A percentile compares a stretch with the other conserved stretches of the same genome.
Conservation (phyloP, 2,888 invertebrate genomes). For the Linnaemya vulpina region DNA sequence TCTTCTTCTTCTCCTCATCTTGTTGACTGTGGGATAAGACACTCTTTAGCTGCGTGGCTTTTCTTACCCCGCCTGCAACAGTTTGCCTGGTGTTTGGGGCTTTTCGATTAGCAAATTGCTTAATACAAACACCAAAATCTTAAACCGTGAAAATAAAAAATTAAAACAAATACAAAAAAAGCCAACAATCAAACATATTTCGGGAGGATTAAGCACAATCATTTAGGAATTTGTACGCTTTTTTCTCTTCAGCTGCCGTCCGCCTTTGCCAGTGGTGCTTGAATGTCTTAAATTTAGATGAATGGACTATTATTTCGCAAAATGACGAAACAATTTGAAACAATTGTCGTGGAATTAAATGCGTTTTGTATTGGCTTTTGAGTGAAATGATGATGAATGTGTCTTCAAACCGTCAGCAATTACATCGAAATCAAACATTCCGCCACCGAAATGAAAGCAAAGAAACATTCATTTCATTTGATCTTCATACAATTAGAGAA, state of each 20-base stretch:
- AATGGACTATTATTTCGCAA: constrained; percentile 51
- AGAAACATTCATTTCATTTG: background rate
- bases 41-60: background rate
- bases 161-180: background rate
- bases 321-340: constrained; percentile 57
- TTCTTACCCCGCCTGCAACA: background rate
- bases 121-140: constrained; percentile 63
- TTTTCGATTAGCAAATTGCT: constrained; percentile 71
- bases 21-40: constrained; percentile 25
- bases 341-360: constrained; percentile 35
- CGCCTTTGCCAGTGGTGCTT: constrained; percentile 23
- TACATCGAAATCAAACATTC: constrained; percentile 45
- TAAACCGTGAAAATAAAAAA: constrained; percentile 24
- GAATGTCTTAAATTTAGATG: constrained; percentile 52
- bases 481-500: constrained; percentile 2
- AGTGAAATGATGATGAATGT: constrained; percentile 53
- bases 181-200: constrained; percentile 61
- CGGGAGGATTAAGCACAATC: constrained; percentile 68
- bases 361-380: constrained; percentile 4
- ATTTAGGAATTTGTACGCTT: constrained; percentile 61
- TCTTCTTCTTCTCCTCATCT: constrained; percentile 49
- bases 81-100: background rate
- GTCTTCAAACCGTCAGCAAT: constrained; percentile 35
- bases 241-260: constrained; percentile 10
- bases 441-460: constrained; percentile 34